A percentile compares a stretch with the other conserved stretches of the same genome.
phyloP scores from a whole-genome alignment of 2,113 vertebrate genomes.

The Platysteira castanea region DNA sequence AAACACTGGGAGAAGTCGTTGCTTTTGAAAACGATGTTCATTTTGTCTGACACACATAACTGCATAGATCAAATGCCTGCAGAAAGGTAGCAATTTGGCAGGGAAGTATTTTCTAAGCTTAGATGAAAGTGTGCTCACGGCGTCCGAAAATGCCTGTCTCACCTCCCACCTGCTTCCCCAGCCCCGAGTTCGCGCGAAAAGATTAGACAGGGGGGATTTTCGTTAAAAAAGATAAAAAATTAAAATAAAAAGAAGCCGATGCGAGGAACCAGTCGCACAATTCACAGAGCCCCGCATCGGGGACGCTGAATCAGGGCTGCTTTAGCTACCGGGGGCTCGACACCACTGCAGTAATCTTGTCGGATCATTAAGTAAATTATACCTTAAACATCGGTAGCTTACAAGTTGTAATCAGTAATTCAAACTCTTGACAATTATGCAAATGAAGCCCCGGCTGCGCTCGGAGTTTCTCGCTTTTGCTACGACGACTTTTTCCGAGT shows the following conservation, averaged over 20 bases:
- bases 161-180: slow-evolving; percentile 15
- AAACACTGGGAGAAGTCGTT: slow-evolving; percentile 33
- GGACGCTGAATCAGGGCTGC: slow-evolving; percentile 13
- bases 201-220: neutral
- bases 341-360: slow-evolving; percentile 26
- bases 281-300: neutral
- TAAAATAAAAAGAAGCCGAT: neutral
- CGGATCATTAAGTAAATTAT: slow-evolving; percentile 56
- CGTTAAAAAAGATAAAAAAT: neutral
- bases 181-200: neutral
- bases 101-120: neutral
- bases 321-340: neutral
- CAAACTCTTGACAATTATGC: slow-evolving; percentile 47
- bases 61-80: slow-evolving; percentile 42
- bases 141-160: slow-evolving; percentile 14
- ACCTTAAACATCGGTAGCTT: slow-evolving; percentile 13
- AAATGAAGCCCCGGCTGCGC: neutral
- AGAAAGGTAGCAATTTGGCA: slow-evolving; percentile 31
- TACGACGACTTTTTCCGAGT: neutral
- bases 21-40: slow-evolving; percentile 44
- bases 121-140: slow-evolving; percentile 18
- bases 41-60: slow-evolving; percentile 36
- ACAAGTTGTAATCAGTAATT: slow-evolving; percentile 46
- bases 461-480: neutral
- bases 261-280: neutral